These are phyloP conservation scores for Polyodon spathula DNA, from an alignment of 2,113 vertebrate genomes.

Conservation along the genomic window DNA sequence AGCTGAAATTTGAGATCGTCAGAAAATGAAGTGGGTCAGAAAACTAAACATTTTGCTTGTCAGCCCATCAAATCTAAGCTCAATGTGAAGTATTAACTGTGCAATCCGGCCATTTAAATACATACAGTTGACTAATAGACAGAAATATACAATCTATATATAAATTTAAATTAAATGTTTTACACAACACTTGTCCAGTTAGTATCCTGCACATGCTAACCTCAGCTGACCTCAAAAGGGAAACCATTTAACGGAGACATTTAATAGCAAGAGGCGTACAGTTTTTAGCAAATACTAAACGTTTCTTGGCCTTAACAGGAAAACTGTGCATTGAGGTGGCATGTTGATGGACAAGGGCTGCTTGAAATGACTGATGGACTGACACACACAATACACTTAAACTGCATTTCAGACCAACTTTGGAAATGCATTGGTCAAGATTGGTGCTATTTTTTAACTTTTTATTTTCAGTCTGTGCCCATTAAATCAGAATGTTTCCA, in stretches of 20 bases:
- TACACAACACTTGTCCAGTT: too few species aligned
- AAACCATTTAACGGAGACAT: background rate
- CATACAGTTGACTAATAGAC: too few species aligned
- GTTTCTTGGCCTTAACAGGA: constrained; percentile 3
- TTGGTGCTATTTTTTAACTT: background rate
- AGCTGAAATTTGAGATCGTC: too few species aligned
- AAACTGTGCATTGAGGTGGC: constrained; percentile 8
- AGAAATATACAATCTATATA: too few species aligned
- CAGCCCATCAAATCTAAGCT: too few species aligned
- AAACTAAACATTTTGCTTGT: too few species aligned
- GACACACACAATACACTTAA: constrained; percentile 13
- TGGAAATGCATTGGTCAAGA: background rate
- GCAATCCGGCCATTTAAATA: too few species aligned
- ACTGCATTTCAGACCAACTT: constrained; percentile 1
- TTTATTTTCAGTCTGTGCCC: background rate
- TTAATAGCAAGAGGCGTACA: background rate
- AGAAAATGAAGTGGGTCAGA: too few species aligned
- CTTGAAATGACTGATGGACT: constrained; percentile 15
- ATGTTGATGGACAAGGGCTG: constrained; percentile 2
- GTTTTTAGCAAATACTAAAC: constrained; percentile 4
- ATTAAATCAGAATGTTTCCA: background rate
- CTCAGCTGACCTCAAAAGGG: background rate
- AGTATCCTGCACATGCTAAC: too few species aligned
- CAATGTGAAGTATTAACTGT: too few species aligned
- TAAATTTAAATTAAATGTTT: too few species aligned